Base-by-base conservation (phyloP, 2,888 invertebrate genomes). In the Thymelicus acteon region DNA sequence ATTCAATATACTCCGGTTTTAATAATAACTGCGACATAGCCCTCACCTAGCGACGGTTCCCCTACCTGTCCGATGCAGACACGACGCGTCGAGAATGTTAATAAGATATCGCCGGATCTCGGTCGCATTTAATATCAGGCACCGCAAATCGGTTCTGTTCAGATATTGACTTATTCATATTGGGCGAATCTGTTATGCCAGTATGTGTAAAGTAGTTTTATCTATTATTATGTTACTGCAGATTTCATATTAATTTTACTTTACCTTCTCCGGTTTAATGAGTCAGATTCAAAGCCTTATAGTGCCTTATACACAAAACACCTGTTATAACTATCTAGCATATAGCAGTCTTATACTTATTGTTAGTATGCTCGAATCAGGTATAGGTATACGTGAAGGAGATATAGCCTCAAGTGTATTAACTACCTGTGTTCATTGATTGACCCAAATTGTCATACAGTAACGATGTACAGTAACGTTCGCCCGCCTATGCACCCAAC, bases 381-480 rank as follows among this genome's bases (percentile, higher is more conserved):
- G 31, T 31, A 31, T 31, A n/a, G n/a, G n/a, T n/a, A 31, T 31
- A 31, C 31, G 31, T 31, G 31, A 31, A 3, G 31, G 3, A 5
- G 31, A 31, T 31, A 31, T 19, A 31, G 1, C 5, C 31, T 31
- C 12, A 3, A 13, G n/a, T 12, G 48, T 4, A 48, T 8, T 49
- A 37, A 15, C 8, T 31, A 49, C 31, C 60, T 19, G 76, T 78
- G 82, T 84, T 86, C 87, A 89, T 87, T 85, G 88, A 88, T 88
- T 89, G 91, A 87, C 89, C 91, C 82, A 85, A 89, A 90, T 90
- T 85, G 83, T 81, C 84, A 80, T 85, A 89, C 88, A 91, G 89
- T 88, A 86, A 80, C 83, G 78, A n/a, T n/a, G n/a, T 85, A 89
- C 88, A 91, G 89, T 88, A 86, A 80, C 83, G 78, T 76, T 76